Conservation (phyloP, 2,113 vertebrate genomes). For the Mystacornis crossleyi region DNA sequence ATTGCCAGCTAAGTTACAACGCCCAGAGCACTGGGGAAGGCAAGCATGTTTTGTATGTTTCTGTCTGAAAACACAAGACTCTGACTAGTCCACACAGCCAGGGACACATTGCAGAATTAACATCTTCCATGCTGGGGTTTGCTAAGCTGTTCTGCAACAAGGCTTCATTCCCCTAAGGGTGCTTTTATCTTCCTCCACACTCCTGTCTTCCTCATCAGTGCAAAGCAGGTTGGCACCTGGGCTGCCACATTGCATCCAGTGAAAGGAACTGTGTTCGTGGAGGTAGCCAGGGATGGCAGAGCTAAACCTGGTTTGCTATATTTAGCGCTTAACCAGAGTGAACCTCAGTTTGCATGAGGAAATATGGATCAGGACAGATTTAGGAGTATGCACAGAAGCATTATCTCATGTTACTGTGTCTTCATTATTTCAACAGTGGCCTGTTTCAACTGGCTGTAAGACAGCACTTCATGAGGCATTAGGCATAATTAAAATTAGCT, state of each 20-base stretch:
- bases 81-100: neutral
- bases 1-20: neutral
- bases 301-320: neutral
- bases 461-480: constrained; percentile 4
- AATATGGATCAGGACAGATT: neutral
- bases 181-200: neutral
- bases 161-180: neutral
- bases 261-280: neutral
- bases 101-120: neutral
- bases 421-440: constrained; percentile 14
- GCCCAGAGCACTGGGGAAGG: neutral
- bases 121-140: neutral
- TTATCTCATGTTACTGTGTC: neutral
- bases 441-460: constrained; percentile 33
- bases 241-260: neutral
- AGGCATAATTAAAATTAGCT: neutral
- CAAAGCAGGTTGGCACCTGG: neutral
- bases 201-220: neutral
- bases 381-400: neutral
- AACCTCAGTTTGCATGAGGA: neutral
- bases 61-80: neutral
- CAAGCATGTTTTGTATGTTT: neutral
- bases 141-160: neutral
- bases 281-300: neutral
- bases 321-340: neutral